Evolutionary conservation across 1,140 invertebrate genomes (phyloP).

Genomic region (Nephila pilipes): DNA sequence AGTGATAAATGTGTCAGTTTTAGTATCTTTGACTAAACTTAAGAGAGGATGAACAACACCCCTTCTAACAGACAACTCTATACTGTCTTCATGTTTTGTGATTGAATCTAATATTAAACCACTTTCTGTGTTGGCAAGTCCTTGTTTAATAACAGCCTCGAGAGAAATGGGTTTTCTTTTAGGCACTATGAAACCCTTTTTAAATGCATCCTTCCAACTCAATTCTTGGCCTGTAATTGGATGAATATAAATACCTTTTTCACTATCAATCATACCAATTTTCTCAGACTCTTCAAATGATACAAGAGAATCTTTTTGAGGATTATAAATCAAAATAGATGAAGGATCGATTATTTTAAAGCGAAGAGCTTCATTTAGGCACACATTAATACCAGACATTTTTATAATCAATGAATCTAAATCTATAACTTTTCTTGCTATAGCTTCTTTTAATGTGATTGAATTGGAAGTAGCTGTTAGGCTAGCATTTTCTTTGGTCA

Average conservation of each 20-base stretch:
- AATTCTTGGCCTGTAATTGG: slow-evolving; percentile 86
- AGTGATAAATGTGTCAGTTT: slow-evolving; percentile 85
- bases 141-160: slow-evolving; percentile 87
- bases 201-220: slow-evolving; percentile 87
- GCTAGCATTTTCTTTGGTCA: not conserved
- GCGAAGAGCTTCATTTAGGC: slow-evolving; percentile 90
- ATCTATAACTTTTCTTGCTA: slow-evolving; percentile 65
- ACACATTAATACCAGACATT: slow-evolving; percentile 79
- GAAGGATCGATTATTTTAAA: slow-evolving; percentile 89
- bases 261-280: slow-evolving; percentile 80
- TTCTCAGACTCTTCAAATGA: slow-evolving; percentile 84
- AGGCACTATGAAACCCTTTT: slow-evolving; percentile 85
- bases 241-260: slow-evolving; percentile 82
- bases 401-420: slow-evolving; percentile 55
- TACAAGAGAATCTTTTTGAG: slow-evolving; percentile 88
- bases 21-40: slow-evolving; percentile 90
- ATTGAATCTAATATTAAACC: slow-evolving; percentile 88
- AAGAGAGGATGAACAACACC: slow-evolving; percentile 91
- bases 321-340: slow-evolving; percentile 88
- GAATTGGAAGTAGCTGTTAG: not conserved
- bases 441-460: slow-evolving; percentile 76
- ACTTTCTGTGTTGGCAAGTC: slow-evolving; percentile 86
- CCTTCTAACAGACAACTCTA: slow-evolving; percentile 89
- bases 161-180: slow-evolving; percentile 87
- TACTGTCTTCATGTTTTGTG: slow-evolving; percentile 86